Evolutionary conservation across 2,888 invertebrate species (phyloP).

Genomic region (Epinotia brunnichana): DNA sequence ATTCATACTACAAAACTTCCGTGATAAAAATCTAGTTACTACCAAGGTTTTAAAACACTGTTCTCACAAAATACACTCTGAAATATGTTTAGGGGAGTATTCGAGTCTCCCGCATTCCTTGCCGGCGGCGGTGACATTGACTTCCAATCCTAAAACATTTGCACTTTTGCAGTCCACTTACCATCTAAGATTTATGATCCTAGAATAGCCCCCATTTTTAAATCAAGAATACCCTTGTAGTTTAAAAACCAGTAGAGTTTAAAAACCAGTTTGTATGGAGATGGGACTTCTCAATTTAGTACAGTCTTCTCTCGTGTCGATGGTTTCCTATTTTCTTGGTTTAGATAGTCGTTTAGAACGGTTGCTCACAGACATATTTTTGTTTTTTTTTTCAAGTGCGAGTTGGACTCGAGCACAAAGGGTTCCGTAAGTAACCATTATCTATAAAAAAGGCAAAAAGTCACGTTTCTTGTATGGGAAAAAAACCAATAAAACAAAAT

Average conservation of each 20-base stretch:
- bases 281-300: not conserved
- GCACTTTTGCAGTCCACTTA: conserved; percentile 5
- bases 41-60: not conserved
- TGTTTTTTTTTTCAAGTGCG: too few species aligned
- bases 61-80: not conserved
- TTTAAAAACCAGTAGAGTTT: not conserved
- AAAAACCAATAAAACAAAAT: too few species aligned
- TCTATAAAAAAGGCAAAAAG: too few species aligned
- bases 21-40: too few species aligned
- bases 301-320: too few species aligned
- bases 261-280: not conserved
- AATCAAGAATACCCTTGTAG: conserved; percentile 1
- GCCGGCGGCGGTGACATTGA: conserved; percentile 13
- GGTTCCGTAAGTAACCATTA: too few species aligned
- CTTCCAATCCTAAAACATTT: conserved; percentile 26
- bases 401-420: too few species aligned
- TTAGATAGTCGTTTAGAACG: too few species aligned
- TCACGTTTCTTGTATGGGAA: too few species aligned
- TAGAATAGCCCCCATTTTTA: conserved; percentile 16
- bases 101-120: not conserved
- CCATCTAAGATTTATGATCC: conserved; percentile 21
- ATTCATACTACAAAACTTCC: too few species aligned
- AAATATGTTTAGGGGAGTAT: not conserved
- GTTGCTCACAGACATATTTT: not conserved
- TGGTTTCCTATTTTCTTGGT: too few species aligned